Evolutionary conservation across 2,113 vertebrate species (phyloP).

Genomic region (Gnathonemus longibarbis): DNA sequence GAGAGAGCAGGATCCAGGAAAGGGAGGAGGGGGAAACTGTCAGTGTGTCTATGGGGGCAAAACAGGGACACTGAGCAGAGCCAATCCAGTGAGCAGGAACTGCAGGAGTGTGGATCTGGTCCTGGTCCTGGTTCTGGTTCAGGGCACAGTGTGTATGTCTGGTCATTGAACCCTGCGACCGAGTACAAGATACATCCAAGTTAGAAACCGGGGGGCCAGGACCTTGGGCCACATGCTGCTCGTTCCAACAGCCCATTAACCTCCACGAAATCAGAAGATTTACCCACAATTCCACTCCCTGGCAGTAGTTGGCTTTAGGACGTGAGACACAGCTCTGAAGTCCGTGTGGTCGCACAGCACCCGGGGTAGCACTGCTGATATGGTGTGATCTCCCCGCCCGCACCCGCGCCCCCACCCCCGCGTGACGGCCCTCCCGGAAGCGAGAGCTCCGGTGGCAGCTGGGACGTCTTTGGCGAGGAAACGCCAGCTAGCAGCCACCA

Average conservation of each 20-base stretch:
- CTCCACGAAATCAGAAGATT: not conserved
- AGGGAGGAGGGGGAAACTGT: not conserved
- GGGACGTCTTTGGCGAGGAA: not conserved
- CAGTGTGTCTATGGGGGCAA: not conserved
- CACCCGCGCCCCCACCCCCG: not conserved
- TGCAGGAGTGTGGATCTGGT: not conserved
- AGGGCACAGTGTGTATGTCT: not conserved
- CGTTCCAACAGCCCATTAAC: not conserved
- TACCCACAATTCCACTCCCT: not conserved
- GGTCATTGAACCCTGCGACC: not conserved
- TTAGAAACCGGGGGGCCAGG: not conserved
- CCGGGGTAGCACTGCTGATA: not conserved
- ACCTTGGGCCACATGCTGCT: not conserved
- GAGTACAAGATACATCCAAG: not conserved
- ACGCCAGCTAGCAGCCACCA: not conserved
- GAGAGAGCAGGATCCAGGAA: not conserved
- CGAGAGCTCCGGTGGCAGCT: not conserved
- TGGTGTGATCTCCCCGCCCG: not conserved
- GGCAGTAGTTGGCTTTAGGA: not conserved
- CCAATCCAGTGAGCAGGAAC: not conserved
- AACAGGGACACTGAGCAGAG: not conserved
- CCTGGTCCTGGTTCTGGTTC: not conserved
- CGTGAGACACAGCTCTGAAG: not conserved
- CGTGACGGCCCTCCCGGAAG: not conserved
- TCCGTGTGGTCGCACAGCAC: not conserved